Base-by-base conservation (phyloP, 2,888 invertebrate genomes). In the Eurytoma californica region DNA sequence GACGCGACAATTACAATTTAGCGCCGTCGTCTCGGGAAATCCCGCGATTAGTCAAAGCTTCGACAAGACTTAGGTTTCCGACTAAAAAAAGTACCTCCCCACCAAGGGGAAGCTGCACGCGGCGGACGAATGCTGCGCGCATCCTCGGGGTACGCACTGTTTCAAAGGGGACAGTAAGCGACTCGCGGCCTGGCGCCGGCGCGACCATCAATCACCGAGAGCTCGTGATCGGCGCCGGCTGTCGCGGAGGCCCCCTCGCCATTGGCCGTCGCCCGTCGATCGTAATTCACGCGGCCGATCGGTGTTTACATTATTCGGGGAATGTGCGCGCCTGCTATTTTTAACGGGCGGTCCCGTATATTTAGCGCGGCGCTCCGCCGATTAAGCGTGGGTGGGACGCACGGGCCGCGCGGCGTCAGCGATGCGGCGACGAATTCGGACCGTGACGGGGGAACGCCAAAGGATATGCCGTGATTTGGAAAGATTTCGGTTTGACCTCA, bases 321-420 rank as follows among this genome's bases (percentile, higher is more conserved):
- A 63, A 63, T 63, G 63, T 30, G 61, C 14, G 60, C 60, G 58
- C 18, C 2, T 18, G 61, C 61, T 63, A 63, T 63, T 63, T 63
- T 63, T 39, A n/a, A 63, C 63, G 63, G 30, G 39, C 12, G 7
- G 30, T 30, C 30, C 16, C 9, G 28, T 63, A 63, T 39, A 63
- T 63, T 63, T 39, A 63, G 39, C n/a, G n/a, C 2, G 5, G n/a
- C 7, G 12, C 51, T 51, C 16, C 16, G 16, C 30, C 30, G 39
- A 39, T 30, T 63, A 9, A 63, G 30, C 30, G 28, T 63, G 7
- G 12, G 63, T 30, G 63, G 30, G 30, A 14, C 0, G 28, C 30
- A 30, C 30, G 61, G 61, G 61, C 30, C 28, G 30, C 0, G 3
- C 18, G 3, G 20, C 16, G 28, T 3, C 28, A 16, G 13, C 16